Evolutionary conservation across 2,888 invertebrate genomes (phyloP), one percentile per base, ranked within the genome.

Genomic region (Metalampra italica): DNA sequence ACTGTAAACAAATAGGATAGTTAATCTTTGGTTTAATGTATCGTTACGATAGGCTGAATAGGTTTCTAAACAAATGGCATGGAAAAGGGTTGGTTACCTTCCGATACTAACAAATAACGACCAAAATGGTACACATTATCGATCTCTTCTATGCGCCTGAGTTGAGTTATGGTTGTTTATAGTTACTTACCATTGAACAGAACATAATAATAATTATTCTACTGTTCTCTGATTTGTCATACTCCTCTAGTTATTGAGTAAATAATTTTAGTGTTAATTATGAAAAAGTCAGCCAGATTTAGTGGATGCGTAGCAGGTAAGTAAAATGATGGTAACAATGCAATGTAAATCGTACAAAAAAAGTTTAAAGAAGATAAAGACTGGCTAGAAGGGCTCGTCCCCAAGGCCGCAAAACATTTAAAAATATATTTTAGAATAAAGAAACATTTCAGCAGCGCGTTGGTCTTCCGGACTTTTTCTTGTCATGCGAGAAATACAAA

Each of bases 1-100:
- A 46, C 59, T 59, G 71, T 75, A 73, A 77, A 82, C 79, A 80
- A 80, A 83, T 78, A 66, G 75, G 71, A 64, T 66, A 78, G 76
- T 85, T 81, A 82, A 85, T 84, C 82, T 77, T 66, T 78, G 75
- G 79, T 73, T 79, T 68, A 83, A 83, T 85, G 80, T 83, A 82
- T 82, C 79, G 82, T 78, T 72, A 69, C 71, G 68, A 71, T 66
- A 71, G 64, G 67, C 60, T 62, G 59, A 81, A 79, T 77, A 74
- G 77, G 76, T 78, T 68, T 61, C 64, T 62, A 69, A 75, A 82
- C 73, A 84, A 85, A 85, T 85, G 83, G 77, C 64, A 75, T 58
- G 85, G 85, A 84, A 85, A 84, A 84, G 82, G 84, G 84, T 78
- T 67, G 61, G 74, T 72, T 64, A 64, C 73, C 71, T 70, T 59